Percentiles rank a stretch among this genome's conserved stretches.
Conservation (phyloP, 2,113 vertebrate species). For the Tricholaema leucomelas region DNA sequence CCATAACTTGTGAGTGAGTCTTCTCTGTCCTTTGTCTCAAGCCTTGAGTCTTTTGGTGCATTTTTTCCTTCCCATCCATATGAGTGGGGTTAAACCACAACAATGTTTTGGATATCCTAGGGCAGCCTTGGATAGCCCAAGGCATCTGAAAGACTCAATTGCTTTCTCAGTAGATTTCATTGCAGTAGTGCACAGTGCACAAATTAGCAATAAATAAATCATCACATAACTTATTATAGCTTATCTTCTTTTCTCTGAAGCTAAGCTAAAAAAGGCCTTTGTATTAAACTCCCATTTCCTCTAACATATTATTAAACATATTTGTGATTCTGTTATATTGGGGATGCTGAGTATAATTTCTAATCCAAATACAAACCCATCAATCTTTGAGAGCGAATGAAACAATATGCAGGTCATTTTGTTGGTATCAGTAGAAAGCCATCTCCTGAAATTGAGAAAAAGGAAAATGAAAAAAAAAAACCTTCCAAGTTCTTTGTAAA, state of each 20-base stretch:
- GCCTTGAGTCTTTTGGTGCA: no score
- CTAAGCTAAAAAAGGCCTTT: neutral
- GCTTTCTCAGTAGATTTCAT: neutral
- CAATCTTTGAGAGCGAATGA: neutral
- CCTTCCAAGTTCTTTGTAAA: neutral
- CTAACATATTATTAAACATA: neutral
- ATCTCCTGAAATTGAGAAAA: neutral
- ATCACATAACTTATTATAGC: neutral
- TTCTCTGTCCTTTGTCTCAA: no score
- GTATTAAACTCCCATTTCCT: neutral
- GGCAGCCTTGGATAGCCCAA: neutral
- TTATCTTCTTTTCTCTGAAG: neutral
- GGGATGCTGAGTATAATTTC: neutral
- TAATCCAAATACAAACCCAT: neutral
- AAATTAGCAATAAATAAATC: neutral
- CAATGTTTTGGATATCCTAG: neutral
- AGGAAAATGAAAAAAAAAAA: no score
- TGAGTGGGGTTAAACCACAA: no score
- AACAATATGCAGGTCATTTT: neutral
- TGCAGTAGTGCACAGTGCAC: neutral
- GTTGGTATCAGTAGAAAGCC: neutral
- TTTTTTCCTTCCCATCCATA: no score
- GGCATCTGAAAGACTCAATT: neutral
- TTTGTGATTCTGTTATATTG: neutral
- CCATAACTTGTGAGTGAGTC: no score